A percentile compares a stretch with the other conserved stretches of the same genome.
Conservation (phyloP, 2,888 invertebrate genomes). For the Incurvaria masculella region DNA sequence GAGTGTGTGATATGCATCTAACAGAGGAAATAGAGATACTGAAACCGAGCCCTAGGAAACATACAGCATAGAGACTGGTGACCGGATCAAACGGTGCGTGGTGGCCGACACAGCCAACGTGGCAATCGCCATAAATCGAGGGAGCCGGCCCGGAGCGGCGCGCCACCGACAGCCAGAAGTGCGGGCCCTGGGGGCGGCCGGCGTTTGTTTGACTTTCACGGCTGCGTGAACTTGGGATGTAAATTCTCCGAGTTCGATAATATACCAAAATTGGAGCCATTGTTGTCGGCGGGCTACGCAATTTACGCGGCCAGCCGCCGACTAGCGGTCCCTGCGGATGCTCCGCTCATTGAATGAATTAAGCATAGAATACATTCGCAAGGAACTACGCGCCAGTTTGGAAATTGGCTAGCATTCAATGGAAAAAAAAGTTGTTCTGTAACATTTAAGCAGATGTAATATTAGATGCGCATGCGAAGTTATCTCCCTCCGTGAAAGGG, state of each 20-base stretch:
- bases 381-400: background rate
- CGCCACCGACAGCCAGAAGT: background rate
- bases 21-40: no score
- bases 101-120: no score
- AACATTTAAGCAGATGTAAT: no score
- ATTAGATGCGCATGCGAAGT: no score
- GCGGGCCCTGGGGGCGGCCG: background rate
- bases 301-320: constrained; percentile 37
- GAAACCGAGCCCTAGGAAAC: no score
- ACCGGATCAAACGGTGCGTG: no score
- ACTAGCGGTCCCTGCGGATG: background rate
- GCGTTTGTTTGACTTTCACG: constrained; percentile 1
- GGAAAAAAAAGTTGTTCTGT: no score
- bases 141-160: background rate
- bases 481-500: no score
- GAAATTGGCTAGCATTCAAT: no score
- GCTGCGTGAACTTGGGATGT: background rate
- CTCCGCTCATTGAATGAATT: background rate
- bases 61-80: no score
- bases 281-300: constrained; percentile 38
- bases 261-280: constrained; percentile 39
- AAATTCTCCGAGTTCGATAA: constrained; percentile 18
- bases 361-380: no score
- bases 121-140: background rate
- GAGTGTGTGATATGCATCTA: no score